A percentile compares a stretch with the other conserved stretches of the same genome.
phyloP scores from a whole-genome alignment of 2,888 invertebrate genomes.

The Cephus pulcher region DNA sequence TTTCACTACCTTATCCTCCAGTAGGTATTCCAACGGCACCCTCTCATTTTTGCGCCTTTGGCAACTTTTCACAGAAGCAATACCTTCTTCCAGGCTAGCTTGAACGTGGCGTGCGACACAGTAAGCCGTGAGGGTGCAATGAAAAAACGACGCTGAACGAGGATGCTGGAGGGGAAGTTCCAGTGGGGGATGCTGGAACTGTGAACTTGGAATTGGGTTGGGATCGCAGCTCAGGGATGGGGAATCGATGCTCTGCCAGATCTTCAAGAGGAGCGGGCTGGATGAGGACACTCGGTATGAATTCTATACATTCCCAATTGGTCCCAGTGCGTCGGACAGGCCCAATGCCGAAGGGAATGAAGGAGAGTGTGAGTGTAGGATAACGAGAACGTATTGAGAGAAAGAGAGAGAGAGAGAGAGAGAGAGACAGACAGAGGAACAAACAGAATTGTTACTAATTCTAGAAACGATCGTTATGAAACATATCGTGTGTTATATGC shows the following conservation, averaged over 20 bases:
- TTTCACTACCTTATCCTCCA: conserved; percentile 9
- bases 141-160: conserved; percentile 8
- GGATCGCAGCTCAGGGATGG: not conserved
- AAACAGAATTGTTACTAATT: conserved; percentile 9
- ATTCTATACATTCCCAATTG: no score
- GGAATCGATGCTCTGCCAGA: not conserved
- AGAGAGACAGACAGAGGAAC: not conserved
- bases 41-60: conserved; percentile 33
- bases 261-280: not conserved
- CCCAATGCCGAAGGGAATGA: not conserved
- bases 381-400: not conserved
- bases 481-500: conserved; percentile 19
- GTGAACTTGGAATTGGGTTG: no score
- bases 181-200: no score
- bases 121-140: conserved; percentile 13
- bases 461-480: conserved; percentile 19
- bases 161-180: not conserved
- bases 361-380: not conserved
- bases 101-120: conserved; percentile 2
- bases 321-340: no score
- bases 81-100: conserved; percentile 7
- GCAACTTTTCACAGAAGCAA: conserved; percentile 21
- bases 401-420: not conserved
- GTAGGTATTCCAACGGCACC: not conserved
- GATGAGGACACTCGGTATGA: not conserved